A percentile compares a stretch with the other conserved stretches of the same genome.
These are phyloP conservation scores for Aleiodes testaceus DNA, from an alignment of 2,888 invertebrate genomes.

Conservation along the genomic window DNA sequence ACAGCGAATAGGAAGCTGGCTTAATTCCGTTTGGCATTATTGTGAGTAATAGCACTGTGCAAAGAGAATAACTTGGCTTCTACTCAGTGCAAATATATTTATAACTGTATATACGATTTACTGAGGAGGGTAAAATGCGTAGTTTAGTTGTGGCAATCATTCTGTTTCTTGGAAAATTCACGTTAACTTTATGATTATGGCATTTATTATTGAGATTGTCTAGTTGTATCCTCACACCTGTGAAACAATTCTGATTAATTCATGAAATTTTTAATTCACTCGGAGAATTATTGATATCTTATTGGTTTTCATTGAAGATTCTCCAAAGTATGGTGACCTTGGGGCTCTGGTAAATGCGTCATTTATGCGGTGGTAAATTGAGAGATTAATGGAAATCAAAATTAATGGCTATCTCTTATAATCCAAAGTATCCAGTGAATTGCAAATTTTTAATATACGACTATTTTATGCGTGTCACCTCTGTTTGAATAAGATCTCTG, in stretches of 20 bases:
- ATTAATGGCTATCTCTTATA: no score
- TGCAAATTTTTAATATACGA: no score
- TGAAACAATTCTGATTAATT: background rate
- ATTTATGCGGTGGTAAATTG: no score
- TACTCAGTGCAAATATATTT: constrained; percentile 16
- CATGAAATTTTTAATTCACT: background rate
- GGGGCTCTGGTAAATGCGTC: no score
- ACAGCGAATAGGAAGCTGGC: constrained; percentile 42
- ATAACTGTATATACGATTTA: constrained; percentile 19
- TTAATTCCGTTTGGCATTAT: constrained; percentile 31
- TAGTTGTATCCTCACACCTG: background rate
- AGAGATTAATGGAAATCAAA: no score
- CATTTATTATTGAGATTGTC: constrained; percentile 4
- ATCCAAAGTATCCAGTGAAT: no score
- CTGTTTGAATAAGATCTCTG: no score
- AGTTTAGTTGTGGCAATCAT: constrained; percentile 56
- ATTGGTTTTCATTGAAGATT: no score
- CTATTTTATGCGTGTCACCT: no score
- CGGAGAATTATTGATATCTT: no score
- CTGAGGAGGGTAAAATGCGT: constrained; percentile 30
- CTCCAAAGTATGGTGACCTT: no score
- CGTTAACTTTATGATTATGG: constrained; percentile 49
- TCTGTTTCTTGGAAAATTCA: constrained; percentile 55
- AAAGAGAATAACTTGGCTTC: background rate
- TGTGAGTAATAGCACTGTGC: constrained; percentile 9